These are phyloP conservation scores for Hypotaenidia okinawae DNA, from an alignment of 2,797 vertebrate genomes.

Conservation along the genomic window DNA sequence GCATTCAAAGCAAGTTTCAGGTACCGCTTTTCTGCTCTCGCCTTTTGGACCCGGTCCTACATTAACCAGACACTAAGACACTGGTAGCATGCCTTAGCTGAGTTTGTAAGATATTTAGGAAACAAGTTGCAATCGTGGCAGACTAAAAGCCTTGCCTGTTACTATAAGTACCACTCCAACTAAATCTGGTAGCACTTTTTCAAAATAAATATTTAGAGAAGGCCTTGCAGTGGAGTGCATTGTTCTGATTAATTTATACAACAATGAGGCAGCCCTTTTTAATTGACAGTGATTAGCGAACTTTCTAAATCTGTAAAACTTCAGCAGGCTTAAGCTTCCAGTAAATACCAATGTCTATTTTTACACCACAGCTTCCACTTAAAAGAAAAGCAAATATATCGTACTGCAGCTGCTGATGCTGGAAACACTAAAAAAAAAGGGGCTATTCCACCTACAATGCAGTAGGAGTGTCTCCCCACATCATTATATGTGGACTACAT, in stretches of 20 bases:
- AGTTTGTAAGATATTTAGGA: not conserved
- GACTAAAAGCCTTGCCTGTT: not conserved
- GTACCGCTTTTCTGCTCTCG: not conserved
- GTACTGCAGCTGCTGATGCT: slow-evolving; percentile 4
- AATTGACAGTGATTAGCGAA: slow-evolving; percentile 49
- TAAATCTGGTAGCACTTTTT: slow-evolving; percentile 1
- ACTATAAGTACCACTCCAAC: not conserved
- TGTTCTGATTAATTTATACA: slow-evolving; percentile 23
- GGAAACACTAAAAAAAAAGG: not conserved
- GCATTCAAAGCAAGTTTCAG: not conserved
- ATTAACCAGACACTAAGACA: not conserved
- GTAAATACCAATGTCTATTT: slow-evolving; percentile 59
- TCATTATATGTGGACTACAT: not conserved
- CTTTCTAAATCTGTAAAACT: slow-evolving; percentile 64
- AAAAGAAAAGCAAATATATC: slow-evolving; percentile 35
- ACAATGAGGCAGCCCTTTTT: not conserved
- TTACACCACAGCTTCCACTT: slow-evolving; percentile 28
- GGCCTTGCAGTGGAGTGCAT: not conserved
- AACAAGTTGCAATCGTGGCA: not conserved
- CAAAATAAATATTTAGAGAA: slow-evolving; percentile 26
- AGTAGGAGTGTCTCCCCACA: not conserved
- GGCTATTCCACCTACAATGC: not conserved
- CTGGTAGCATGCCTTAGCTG: not conserved
- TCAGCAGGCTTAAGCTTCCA: slow-evolving; percentile 31
- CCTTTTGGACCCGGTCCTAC: not conserved